Evolutionary conservation across 1,140 invertebrate genomes (phyloP).

Genomic region (Lepeophtheirus salmonis): DNA sequence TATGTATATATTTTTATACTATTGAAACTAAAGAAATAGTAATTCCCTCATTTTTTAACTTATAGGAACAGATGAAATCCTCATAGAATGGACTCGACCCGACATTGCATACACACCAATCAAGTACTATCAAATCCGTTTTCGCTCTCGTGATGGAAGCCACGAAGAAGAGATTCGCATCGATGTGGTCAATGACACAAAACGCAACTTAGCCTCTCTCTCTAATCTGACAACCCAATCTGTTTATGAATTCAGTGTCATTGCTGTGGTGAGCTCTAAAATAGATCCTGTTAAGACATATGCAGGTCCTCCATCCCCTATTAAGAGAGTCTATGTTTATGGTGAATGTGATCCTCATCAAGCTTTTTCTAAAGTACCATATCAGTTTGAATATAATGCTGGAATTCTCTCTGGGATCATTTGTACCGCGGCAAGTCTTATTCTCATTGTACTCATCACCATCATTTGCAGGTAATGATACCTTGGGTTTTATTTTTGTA

Average conservation of each 20-base stretch:
- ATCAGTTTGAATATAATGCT: slow-evolving; percentile 12
- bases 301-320: background rate
- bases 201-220: slow-evolving; percentile 2
- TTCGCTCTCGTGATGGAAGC: background rate
- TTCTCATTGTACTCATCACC: slow-evolving; percentile 1
- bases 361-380: slow-evolving; percentile 13
- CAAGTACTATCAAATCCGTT: slow-evolving; percentile 9
- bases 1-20: no score
- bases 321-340: slow-evolving; percentile 3
- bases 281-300: slow-evolving; percentile 1
- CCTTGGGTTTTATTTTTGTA: no score
- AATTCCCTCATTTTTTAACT: no score
- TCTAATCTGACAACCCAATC: slow-evolving; percentile 14
- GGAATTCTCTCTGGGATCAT: slow-evolving; percentile 14
- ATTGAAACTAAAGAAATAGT: no score
- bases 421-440: background rate
- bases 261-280: background rate
- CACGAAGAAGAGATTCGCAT: slow-evolving; percentile 6
- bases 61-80: slow-evolving; percentile 1
- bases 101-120: background rate
- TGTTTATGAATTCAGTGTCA: slow-evolving; percentile 5
- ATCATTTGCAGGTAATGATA: slow-evolving; percentile 12
- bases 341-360: slow-evolving; percentile 14
- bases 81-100: slow-evolving; percentile 8
- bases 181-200: slow-evolving; percentile 11